Evolutionary conservation across 1,140 invertebrate genomes (phyloP), one percentile per base, ranked within the genome.

Genomic region (Monochamus saltuarius): DNA sequence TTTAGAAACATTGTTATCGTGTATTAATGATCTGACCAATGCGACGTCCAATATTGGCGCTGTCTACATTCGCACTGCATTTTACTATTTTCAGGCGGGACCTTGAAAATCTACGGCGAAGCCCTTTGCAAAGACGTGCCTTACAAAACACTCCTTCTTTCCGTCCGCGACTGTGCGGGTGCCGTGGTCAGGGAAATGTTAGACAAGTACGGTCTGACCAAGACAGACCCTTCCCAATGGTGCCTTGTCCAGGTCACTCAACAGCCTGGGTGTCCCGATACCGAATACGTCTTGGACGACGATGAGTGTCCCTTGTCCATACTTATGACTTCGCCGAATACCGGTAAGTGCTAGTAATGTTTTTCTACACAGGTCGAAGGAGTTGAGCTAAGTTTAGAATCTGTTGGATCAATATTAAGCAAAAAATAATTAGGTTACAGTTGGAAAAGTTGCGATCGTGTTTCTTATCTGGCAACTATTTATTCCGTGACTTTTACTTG

Each of bases 21-120:
- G n/a, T n/a, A n/a, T n/a, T n/a, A n/a, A 6, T 29, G 2, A 3
- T 29, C 6, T 29, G 22, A 29, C 22, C 2, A 29, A 29, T 29
- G 22, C 6, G 2, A 29, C 22, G 2, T 29, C 22, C 2, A 6
- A 2, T 2, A 29, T 6, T 29, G 22, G 6, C 6, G 2, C 22
- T 29, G 2, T 29, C 6, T 3, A 29, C 22, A 6, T 6, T 29
- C 22, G 22, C 22, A 17, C 14, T 8, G n/a, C n/a, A 16, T 11
- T 1, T 56, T 35, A n/a, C 53, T 63, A 42, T 65, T 64, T 57
- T 66, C 81, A 77, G 92, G 97, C 49, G 97, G 97, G 46, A 98
- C 95, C 4, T 78, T 99, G 19, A 98, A 99, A 80, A 98, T 99
- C 68, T 99, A 98, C 79, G 97, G 97, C 19, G 94, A 97, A 76